A percentile compares a stretch with the other conserved stretches of the same genome.
Evolutionary conservation across 92 coral and sea anemone genomes (phyloP).

Genomic region (Zoanthus solanderi): DNA sequence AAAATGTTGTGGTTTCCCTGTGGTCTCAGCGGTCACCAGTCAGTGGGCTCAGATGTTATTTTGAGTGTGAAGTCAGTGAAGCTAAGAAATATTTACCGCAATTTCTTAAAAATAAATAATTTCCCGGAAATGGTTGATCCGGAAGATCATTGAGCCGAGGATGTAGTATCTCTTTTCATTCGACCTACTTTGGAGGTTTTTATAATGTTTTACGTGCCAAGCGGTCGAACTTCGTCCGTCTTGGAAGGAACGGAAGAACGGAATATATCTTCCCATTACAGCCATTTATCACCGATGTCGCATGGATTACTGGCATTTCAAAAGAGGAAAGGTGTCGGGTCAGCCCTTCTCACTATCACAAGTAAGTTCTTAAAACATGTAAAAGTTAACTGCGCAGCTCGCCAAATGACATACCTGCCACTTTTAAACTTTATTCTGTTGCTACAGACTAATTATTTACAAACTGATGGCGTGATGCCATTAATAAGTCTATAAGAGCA

Average conservation of each 20-base stretch:
- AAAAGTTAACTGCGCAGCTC: not conserved
- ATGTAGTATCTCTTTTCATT: not conserved
- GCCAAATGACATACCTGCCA: not conserved
- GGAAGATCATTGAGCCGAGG: not conserved
- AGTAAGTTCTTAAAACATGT: conserved; percentile 39
- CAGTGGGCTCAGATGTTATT: conserved; percentile 24
- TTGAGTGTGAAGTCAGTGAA: not conserved
- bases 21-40: not conserved
- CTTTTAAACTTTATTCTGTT: not conserved
- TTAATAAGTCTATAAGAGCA: not conserved
- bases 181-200: too few species aligned
- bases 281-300: conserved; percentile 70
- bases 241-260: conserved; percentile 11
- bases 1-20: not conserved
- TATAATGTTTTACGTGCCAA: conserved; percentile 77
- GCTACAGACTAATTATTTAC: not conserved
- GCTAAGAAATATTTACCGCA: too few species aligned
- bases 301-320: conserved; percentile 84
- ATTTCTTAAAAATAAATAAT: not conserved
- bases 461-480: conserved; percentile 2
- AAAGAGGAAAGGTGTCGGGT: conserved; percentile 74
- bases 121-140: conserved; percentile 27
- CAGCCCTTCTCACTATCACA: conserved; percentile 72
- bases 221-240: conserved; percentile 53
- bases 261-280: conserved; percentile 21